A percentile compares a stretch with the other conserved stretches of the same genome.
These are phyloP conservation scores for Eupithecia tripunctaria DNA, from an alignment of 2,888 invertebrate species.

Conservation along the genomic window DNA sequence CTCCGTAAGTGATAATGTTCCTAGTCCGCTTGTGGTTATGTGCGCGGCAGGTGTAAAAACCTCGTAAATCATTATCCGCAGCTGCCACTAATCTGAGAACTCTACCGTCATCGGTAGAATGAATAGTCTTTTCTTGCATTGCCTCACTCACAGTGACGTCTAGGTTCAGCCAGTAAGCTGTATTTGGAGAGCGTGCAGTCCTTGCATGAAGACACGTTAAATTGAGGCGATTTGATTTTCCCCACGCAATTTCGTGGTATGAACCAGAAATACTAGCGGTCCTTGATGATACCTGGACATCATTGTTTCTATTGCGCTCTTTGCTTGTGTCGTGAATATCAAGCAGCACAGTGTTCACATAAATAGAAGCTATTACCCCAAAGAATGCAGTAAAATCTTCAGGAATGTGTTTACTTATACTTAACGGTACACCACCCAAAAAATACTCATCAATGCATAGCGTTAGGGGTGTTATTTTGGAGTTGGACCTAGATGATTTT, in stretches of 20 bases:
- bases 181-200: constrained; percentile 52
- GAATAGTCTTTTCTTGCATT: constrained; percentile 54
- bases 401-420: constrained; percentile 48
- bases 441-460: constrained; percentile 71
- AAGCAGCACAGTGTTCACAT: constrained; percentile 59
- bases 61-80: constrained; percentile 65
- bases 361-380: constrained; percentile 67
- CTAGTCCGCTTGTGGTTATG: constrained; percentile 60
- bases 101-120: constrained; percentile 67
- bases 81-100: constrained; percentile 66
- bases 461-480: constrained; percentile 18
- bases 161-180: constrained; percentile 69
- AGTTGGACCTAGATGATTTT: constrained; percentile 1
- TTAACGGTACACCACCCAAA: constrained; percentile 65
- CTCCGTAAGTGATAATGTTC: constrained; percentile 76
- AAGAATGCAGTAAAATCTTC: constrained; percentile 62
- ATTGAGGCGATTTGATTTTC: constrained; percentile 68
- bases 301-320: constrained; percentile 63
- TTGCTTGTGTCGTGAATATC: constrained; percentile 64
- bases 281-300: constrained; percentile 69
- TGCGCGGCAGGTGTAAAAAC: constrained; percentile 75
- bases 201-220: constrained; percentile 72
- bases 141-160: constrained; percentile 59
- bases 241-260: constrained; percentile 75
- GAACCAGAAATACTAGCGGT: constrained; percentile 75